Evolutionary conservation across 1,140 invertebrate species (phyloP), one percentile per base, ranked within the genome.

Genomic region (Drosophila ficusphila): DNA sequence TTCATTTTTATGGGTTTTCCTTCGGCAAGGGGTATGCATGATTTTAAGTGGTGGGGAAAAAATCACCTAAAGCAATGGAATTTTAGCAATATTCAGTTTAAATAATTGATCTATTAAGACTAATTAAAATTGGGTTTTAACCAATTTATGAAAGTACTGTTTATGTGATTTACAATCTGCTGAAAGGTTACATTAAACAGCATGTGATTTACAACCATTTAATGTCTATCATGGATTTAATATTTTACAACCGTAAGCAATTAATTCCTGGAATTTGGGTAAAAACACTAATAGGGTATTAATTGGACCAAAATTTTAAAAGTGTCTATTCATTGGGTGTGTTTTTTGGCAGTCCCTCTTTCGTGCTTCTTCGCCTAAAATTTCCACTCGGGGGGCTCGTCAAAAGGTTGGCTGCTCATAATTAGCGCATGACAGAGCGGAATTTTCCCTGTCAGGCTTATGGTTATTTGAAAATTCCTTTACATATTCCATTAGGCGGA

Each of bases 381-480:
- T 64, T 51, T 51, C 19, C 34, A 49, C 62, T 51, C 58, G 25
- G n/a, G 34, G 56, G 62, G 62, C 57, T 49, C 34, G 62, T 67
- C 58, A 64, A 67, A 64, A 65, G 42, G 62, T 65, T 42, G 44
- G 38, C 42, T 51, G 62, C 36, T 68, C 61, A 67, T 68, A 68
- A 68, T 68, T 68, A 68, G 64, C 61, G 61, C 64, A 52, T 68
- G 64, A 68, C 64, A 68, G 34, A 33, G 51, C 62, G 62, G 44
- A 67, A 67, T 67, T 27, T 57, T 51, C 0, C 16, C 21, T 19
- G 60, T 25, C 60, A n/a, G 54, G 39, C 56, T 61, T 47, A 18
- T 44, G 60, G 60, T 23, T 64, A 61, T 64, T 64, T 64, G 29
- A 33, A 33, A 65, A 67, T 67, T 51, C 62, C 60, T 52, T 12